Evolutionary conservation across 2,888 invertebrate species (phyloP), one percentile per base, ranked within the genome.

Genomic region (Hypomecis punctinalis): DNA sequence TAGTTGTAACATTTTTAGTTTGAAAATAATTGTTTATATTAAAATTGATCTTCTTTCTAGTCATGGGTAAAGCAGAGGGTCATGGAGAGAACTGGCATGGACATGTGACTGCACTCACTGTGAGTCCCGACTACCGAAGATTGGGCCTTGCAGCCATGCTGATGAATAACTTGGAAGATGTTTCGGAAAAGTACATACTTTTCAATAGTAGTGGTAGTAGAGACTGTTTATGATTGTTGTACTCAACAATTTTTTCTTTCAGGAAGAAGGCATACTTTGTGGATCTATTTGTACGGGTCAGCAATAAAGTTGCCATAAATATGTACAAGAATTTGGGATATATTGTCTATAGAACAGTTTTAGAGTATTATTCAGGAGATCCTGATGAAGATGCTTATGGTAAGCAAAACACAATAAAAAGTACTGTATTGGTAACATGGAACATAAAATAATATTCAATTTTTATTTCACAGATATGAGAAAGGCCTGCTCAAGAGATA

Each of bases 31-130:
- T 23, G 23, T 23, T 23, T 23, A 23, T 23, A 23, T 51, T 40
- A 42, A 47, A n/a, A 10, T 37, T 58, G 57, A 40, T 54, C 47
- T 55, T 66, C 23, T 23, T 52, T 6, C 75, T 94, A 99, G 99
- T 99, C 59, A 99, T 99, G 99, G 99, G 99, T 43, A 99, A 99
- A 92, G 97, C 99, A 0, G 99, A 99, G 93, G 99, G 99, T 0
- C 95, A 95, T 74, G 96, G 97, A 56, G 98, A 99, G 75, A 97
- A 98, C 82, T 99, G 99, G 99, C 99, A 99, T 93, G 99, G 99
- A 0, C 99, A 99, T 92, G 99, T 99, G 8, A 99, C 99, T 48
- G 99, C 99, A 1, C 92, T 99, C 43, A 99, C 99, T 6, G 99
- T 99, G 1, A 97, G 99, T 5, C 98, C 99, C 0, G 97, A 98